Conservation (phyloP, 2,888 invertebrate species). For the Listrodromus nycthemerus region DNA sequence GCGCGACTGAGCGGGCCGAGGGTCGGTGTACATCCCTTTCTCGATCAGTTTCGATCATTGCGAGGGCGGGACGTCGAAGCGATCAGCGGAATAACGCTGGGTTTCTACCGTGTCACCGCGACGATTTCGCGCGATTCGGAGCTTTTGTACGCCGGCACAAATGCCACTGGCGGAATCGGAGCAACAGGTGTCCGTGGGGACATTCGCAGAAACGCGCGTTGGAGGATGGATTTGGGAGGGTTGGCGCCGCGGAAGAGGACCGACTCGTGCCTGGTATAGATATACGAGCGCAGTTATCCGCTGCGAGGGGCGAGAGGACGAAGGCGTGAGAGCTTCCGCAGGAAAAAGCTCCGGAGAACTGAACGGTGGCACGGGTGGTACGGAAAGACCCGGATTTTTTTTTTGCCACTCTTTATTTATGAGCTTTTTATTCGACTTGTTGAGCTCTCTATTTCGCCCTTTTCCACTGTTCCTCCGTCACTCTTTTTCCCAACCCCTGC, state of each 20-base stretch:
- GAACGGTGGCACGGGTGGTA: slow-evolving; percentile 67
- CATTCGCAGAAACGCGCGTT: slow-evolving; percentile 83
- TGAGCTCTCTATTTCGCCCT: slow-evolving; percentile 77
- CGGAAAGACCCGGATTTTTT: slow-evolving; percentile 70
- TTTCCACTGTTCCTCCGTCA: slow-evolving; percentile 64
- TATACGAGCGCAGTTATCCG: slow-evolving; percentile 46
- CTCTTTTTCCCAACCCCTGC: slow-evolving; percentile 47
- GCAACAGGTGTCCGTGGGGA: slow-evolving; percentile 85
- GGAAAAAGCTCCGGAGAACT: slow-evolving; percentile 72
- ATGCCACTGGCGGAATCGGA: slow-evolving; percentile 60
- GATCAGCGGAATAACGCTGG: slow-evolving; percentile 16
- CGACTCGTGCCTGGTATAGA: slow-evolving; percentile 35
- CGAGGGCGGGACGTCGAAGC: slow-evolving; percentile 4
- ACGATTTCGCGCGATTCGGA: slow-evolving; percentile 31
- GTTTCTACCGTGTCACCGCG: slow-evolving; percentile 44
- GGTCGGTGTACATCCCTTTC: slow-evolving; percentile 31
- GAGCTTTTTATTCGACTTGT: slow-evolving; percentile 85
- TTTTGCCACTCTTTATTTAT: slow-evolving; percentile 83
- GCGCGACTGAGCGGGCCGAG: slow-evolving; percentile 60
- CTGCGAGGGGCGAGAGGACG: slow-evolving; percentile 70
- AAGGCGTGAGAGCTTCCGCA: slow-evolving; percentile 66
- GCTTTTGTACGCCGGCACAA: slow-evolving; percentile 32
- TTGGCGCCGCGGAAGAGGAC: slow-evolving; percentile 72
- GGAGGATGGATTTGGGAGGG: slow-evolving; percentile 71
- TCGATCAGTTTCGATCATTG: slow-evolving; percentile 53